Evolutionary conservation across 1,140 invertebrate genomes (phyloP), one percentile per base, ranked within the genome.

Genomic region (Metaphire vulgaris): DNA sequence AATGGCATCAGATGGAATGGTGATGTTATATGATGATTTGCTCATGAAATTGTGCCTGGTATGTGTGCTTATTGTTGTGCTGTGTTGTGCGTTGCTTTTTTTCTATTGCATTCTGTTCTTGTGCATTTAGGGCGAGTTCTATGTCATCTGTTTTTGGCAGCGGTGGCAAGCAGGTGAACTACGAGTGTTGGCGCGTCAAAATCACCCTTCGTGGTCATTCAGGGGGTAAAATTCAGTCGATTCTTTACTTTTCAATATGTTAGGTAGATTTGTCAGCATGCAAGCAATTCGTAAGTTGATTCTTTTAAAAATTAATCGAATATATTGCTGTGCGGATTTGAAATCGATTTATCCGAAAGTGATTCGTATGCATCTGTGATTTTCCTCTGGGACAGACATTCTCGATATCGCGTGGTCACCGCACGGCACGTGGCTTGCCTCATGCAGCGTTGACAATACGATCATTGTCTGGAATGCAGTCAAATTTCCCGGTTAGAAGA

Each of bases 371-470:
- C n/a, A n/a, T n/a, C n/a, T n/a, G n/a, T n/a, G n/a, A n/a, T n/a
- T n/a, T n/a, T n/a, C n/a, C n/a, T n/a, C n/a, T n/a, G n/a, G n/a
- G 26, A 2, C 32, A 71, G 69, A 98, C 88, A 91, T 99, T 14
- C 86, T 99, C 28, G 95, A 98, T 84, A 87, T 99, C 32, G 93
- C 94, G 0, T 99, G 97, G 97, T 96, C 96, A 1, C 94, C 94
- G 0, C 90, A 93, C 79, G 96, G 97, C 86, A 89, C 90, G 56
- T 98, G 92, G 90, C 83, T 99, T 66, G 97, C 96, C 1, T 95
- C 95, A 33, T 95, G 94, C 81, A 97, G 95, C 81, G 93, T 99
- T 0, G 97, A 99, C 85, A 98, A 98, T 83, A 93, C 91, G 1
- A 91, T 98, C 15, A 95, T 98, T 67, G 90, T 99, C 69, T 99